Percentiles rank a stretch among this genome's conserved stretches.
Evolutionary conservation across 2,113 vertebrate species (phyloP).

Genomic region (Oostethus manadensis): DNA sequence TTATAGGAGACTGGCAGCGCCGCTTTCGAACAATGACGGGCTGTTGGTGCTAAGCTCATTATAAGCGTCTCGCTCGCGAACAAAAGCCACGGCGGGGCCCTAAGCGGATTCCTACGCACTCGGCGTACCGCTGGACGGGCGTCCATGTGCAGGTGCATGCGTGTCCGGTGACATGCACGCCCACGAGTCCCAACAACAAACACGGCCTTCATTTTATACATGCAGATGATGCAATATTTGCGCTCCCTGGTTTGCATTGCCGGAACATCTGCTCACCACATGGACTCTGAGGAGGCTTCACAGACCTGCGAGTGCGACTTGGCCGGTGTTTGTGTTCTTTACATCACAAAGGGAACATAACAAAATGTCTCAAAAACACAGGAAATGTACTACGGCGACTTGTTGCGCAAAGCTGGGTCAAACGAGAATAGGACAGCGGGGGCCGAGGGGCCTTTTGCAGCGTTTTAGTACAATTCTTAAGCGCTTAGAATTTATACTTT

Average conservation of each 20-base stretch:
- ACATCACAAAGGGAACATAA: slow-evolving; percentile 59
- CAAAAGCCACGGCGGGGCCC: slow-evolving; percentile 56
- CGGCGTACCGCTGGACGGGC: slow-evolving; percentile 25
- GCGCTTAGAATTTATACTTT: too few species aligned
- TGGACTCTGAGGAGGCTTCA: slow-evolving; percentile 43
- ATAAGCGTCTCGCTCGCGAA: slow-evolving; percentile 54
- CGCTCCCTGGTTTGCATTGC: slow-evolving; percentile 15
- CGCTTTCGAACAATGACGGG: slow-evolving; percentile 51
- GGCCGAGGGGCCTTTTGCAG: not conserved
- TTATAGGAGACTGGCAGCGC: slow-evolving; percentile 27
- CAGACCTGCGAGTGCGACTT: slow-evolving; percentile 31
- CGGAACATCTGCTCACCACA: slow-evolving; percentile 61
- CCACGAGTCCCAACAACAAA: not conserved
- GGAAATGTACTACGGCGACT: slow-evolving; percentile 31
- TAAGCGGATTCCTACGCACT: slow-evolving; percentile 58
- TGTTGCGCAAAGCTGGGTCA: slow-evolving; percentile 40
- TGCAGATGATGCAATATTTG: slow-evolving; percentile 44
- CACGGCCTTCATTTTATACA: not conserved
- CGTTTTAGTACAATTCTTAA: too few species aligned
- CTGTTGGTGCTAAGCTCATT: slow-evolving; percentile 66
- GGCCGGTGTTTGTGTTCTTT: slow-evolving; percentile 67
- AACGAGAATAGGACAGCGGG: slow-evolving; percentile 37
- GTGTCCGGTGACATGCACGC: not conserved
- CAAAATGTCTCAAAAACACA: slow-evolving; percentile 30
- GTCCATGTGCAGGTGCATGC: slow-evolving; percentile 1